Base-by-base conservation (phyloP, 2,113 vertebrate species). In the Python bivittatus region DNA sequence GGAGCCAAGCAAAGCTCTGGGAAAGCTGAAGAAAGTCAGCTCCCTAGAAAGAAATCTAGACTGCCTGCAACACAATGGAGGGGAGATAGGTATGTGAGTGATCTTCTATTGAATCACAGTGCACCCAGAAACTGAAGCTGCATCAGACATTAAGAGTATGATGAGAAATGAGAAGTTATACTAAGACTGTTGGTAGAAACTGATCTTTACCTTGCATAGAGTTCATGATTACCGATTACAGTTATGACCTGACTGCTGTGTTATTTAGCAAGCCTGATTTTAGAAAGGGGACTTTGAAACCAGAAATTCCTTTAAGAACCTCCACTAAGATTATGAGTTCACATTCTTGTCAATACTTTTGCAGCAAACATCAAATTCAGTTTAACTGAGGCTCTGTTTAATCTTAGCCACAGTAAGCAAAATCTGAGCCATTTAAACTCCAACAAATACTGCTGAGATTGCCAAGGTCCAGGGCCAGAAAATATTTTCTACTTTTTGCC, bases 391-490 rank as follows among this genome's bases (percentile, higher is more conserved):
- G 86, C 83, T 0, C 0, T 94, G 89, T 58, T 90, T 72, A 86
- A 92, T 92, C 86, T 91, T 64, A 91, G 88, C 95, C 93, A 94
- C 90, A 94, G 88, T 58, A 95, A 94, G 95, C 86, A 92, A 93
- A 93, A 93, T 48, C 38, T 4, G 91, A 89, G 68, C 61, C 92
- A 91, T 96, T 84, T 94, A 94, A 94, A 95, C 95, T 93, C 91
- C 92, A 93, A 93, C 64, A 85, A 95, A 93, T 86, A 94, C 87
- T 92, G 58, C 90, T 93, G 92, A 61, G 92, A 92, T 89, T 93
- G 93, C 83, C 72, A 92, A 84, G 6, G 92, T 1, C 95, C 88
- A 72, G 90, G 94, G 95, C 93, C 96, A 95, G 93, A 93, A 93
- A 68, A 2, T 25, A 61, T 29, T 68, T 57, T 83, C 33, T 56